phyloP scores from a whole-genome alignment of 2,888 invertebrate genomes.

The Halocaridina rubra region DNA sequence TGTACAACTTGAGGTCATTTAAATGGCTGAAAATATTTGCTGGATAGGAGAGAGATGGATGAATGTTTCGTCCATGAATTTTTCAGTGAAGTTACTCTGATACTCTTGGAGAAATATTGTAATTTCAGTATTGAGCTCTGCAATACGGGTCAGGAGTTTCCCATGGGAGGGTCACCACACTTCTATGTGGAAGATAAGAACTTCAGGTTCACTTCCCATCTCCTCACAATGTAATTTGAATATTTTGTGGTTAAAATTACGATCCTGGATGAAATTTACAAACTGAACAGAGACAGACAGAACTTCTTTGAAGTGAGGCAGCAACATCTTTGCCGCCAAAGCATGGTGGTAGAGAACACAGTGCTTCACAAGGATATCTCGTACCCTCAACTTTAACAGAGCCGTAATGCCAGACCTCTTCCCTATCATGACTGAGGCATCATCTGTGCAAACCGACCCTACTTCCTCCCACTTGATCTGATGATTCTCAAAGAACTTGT shows the following conservation, averaged over 20 bases:
- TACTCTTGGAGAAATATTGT: background rate
- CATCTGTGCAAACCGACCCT: background rate
- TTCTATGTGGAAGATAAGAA: slow-evolving; percentile 1
- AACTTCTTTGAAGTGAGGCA: no score
- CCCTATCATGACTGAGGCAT: background rate
- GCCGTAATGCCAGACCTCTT: background rate
- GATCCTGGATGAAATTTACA: slow-evolving; percentile 1
- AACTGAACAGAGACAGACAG: background rate
- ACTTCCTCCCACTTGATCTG: background rate
- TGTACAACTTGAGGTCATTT: background rate
- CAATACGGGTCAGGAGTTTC: background rate
- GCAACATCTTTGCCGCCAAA: no score
- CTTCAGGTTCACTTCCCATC: slow-evolving; percentile 15
- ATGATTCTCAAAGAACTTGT: background rate
- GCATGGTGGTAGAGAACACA: slow-evolving; percentile 18
- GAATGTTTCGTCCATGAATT: background rate
- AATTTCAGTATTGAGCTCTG: background rate
- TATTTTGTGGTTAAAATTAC: slow-evolving; percentile 7
- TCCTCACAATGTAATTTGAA: slow-evolving; percentile 1
- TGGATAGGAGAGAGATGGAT: background rate
- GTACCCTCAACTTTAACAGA: background rate
- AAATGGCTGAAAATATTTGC: background rate
- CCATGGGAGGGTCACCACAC: background rate
- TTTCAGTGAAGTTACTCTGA: background rate
- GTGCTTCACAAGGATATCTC: background rate